These are phyloP conservation scores for Chondrosia reniformis DNA, from an alignment of 37 sponge, comb jelly and placozoan species.

Conservation along the genomic window DNA sequence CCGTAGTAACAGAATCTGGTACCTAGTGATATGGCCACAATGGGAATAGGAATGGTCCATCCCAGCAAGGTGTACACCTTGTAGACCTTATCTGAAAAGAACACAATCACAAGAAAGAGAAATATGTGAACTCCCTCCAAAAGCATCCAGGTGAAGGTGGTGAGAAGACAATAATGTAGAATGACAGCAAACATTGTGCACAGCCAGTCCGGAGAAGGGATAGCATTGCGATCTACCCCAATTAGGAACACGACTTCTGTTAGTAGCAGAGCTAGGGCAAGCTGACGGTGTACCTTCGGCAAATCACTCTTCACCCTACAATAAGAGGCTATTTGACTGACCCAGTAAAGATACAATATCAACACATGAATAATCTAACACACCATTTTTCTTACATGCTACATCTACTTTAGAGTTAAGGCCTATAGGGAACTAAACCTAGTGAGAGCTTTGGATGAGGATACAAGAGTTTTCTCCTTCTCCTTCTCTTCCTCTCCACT, in stretches of 20 bases:
- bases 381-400: too few species aligned
- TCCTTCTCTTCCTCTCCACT: too few species aligned
- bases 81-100: constrained; percentile 45
- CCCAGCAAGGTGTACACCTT: constrained; percentile 49
- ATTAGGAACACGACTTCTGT: constrained; percentile 68
- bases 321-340: too few species aligned
- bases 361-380: too few species aligned
- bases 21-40: constrained; percentile 68
- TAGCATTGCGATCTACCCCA: constrained; percentile 61
- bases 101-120: constrained; percentile 52
- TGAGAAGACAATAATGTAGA: constrained; percentile 68
- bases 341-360: too few species aligned
- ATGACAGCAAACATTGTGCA: constrained; percentile 56
- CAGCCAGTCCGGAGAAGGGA: constrained; percentile 51
- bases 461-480: too few species aligned
- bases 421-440: too few species aligned
- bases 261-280: constrained; percentile 63
- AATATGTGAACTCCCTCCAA: constrained; percentile 68
- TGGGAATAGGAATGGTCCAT: constrained; percentile 47
- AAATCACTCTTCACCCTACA: constrained; percentile 21
- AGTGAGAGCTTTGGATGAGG: too few species aligned
- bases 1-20: constrained; percentile 71
- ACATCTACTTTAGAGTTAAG: too few species aligned
- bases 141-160: constrained; percentile 73
- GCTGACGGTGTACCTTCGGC: constrained; percentile 60